Percentiles rank a stretch among this genome's conserved stretches.
These are phyloP conservation scores for Sphinx pinastri DNA, from an alignment of 2,888 invertebrate genomes.

Conservation along the genomic window DNA sequence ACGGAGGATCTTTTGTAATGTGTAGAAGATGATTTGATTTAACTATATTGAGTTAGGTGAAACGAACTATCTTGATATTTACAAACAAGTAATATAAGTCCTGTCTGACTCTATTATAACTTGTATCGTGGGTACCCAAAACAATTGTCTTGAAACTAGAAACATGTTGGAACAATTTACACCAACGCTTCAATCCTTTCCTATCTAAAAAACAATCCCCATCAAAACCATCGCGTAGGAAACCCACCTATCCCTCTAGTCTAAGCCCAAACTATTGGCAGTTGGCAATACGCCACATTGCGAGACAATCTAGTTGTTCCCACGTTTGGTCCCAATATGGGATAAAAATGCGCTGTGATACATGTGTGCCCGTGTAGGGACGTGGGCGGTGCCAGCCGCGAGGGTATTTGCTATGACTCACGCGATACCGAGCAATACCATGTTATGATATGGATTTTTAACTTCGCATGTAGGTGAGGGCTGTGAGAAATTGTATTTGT, in stretches of 20 bases:
- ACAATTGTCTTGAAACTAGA: no score
- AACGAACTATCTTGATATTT: no score
- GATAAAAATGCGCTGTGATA: conserved; percentile 64
- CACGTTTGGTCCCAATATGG: conserved; percentile 62
- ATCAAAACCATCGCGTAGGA: not conserved
- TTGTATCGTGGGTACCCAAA: no score
- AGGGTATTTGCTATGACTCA: conserved; percentile 58
- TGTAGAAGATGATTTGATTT: no score
- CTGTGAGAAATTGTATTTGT: conserved; percentile 4
- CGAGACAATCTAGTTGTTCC: conserved; percentile 50
- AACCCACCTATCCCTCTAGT: not conserved
- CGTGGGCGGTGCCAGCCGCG: conserved; percentile 45
- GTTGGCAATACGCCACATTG: conserved; percentile 59
- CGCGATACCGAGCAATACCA: conserved; percentile 18
- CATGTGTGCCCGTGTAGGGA: conserved; percentile 59
- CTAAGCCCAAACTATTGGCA: not conserved
- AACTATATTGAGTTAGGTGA: no score
- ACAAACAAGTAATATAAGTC: no score
- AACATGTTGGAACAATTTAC: no score
- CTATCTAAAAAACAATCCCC: no score
- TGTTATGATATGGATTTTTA: conserved; percentile 11
- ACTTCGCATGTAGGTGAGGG: conserved; percentile 14
- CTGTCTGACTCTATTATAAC: no score
- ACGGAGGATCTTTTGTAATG: no score
- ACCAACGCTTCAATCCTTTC: no score